Evolutionary conservation across 2,113 vertebrate species (phyloP).

Genomic region (Nycticebus coucang): DNA sequence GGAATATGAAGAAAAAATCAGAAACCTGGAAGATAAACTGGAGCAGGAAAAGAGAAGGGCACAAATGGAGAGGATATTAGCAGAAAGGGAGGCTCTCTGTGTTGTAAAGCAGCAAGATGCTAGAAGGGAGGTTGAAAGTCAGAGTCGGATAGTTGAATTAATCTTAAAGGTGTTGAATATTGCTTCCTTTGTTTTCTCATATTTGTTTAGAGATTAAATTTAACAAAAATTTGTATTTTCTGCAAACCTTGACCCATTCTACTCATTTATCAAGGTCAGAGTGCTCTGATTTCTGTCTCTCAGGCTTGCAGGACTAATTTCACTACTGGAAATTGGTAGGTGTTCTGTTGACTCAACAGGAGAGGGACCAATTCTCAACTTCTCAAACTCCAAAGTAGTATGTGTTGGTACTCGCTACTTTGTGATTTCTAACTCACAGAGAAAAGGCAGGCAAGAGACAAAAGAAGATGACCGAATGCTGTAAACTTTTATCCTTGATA

Average conservation of each 20-base stretch:
- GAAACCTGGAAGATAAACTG: neutral
- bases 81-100: neutral
- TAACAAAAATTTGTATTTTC: neutral
- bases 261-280: neutral
- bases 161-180: rapidly evolving
- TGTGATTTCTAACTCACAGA: neutral
- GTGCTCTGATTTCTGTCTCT: neutral
- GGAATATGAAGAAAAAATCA: neutral
- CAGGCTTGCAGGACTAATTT: neutral
- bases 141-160: rapidly evolving
- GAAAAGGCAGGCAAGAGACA: neutral
- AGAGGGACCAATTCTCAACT: neutral
- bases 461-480: neutral
- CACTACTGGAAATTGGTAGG: neutral
- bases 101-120: neutral
- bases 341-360: neutral
- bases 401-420: neutral
- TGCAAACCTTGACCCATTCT: neutral
- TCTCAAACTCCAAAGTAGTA: neutral
- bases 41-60: neutral
- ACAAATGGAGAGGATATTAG: neutral
- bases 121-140: neutral
- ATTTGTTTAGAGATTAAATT: neutral
- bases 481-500: neutral
- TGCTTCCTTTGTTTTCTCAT: rapidly evolving